Evolutionary conservation across 2,888 invertebrate species (phyloP).

Genomic region (Leucoma salicis): DNA sequence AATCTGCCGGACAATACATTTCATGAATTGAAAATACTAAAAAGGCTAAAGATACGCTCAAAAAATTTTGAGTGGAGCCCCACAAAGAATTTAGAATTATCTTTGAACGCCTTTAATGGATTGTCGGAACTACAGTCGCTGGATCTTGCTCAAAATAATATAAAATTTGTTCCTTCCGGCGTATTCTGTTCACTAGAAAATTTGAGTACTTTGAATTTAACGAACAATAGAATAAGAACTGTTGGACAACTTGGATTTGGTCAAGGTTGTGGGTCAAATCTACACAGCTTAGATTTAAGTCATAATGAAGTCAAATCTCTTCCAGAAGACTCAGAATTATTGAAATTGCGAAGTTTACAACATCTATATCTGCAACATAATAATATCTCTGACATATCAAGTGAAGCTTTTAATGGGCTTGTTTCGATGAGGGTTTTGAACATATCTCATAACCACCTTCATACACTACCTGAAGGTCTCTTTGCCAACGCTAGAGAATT

Average conservation of each 20-base stretch:
- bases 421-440: constrained; percentile 91
- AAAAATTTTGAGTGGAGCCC: constrained; percentile 91
- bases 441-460: constrained; percentile 92
- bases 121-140: constrained; percentile 90
- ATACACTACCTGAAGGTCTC: constrained; percentile 89
- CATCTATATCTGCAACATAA: constrained; percentile 92
- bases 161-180: constrained; percentile 89
- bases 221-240: constrained; percentile 90
- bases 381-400: constrained; percentile 89
- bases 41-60: constrained; percentile 89
- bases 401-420: constrained; percentile 90
- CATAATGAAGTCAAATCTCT: constrained; percentile 88
- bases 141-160: constrained; percentile 92
- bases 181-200: constrained; percentile 90
- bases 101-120: constrained; percentile 87
- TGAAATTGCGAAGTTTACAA: constrained; percentile 89
- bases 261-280: constrained; percentile 84
- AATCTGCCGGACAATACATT: constrained; percentile 89
- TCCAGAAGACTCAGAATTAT: constrained; percentile 88
- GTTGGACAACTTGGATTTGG: constrained; percentile 89
- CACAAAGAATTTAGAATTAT: constrained; percentile 88
- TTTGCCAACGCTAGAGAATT: constrained; percentile 91
- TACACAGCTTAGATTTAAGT: constrained; percentile 90
- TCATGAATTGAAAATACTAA: constrained; percentile 89
- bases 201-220: constrained; percentile 91